phyloP scores from a whole-genome alignment of 2,113 vertebrate genomes.

The Ailuropoda melanoleuca region DNA sequence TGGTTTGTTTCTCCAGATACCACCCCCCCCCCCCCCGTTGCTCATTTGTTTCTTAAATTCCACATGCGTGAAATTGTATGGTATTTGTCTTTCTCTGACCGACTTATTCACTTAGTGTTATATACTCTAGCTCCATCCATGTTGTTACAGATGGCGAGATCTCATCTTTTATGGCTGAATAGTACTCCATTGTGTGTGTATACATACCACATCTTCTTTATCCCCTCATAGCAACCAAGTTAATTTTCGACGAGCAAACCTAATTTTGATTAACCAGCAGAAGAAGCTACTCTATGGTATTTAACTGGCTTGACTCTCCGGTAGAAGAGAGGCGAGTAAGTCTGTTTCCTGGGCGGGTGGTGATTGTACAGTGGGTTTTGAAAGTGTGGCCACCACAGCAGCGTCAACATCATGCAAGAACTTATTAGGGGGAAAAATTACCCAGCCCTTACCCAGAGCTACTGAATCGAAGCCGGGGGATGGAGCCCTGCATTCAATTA shows the following conservation, averaged over 20 bases:
- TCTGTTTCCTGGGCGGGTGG: not conserved
- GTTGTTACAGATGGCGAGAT: not conserved
- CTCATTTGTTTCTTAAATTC: not conserved
- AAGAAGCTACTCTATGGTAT: not conserved
- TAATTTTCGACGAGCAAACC: not conserved
- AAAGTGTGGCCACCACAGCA: not conserved
- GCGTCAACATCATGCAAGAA: not conserved
- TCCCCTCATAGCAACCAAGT: not conserved
- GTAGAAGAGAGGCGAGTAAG: not conserved
- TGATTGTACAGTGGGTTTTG: not conserved
- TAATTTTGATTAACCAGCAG: not conserved
- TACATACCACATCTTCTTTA: not conserved
- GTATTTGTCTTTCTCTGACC: not conserved
- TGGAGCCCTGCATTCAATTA: not conserved
- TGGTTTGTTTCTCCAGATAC: not conserved
- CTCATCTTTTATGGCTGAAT: not conserved
- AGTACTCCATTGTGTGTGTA: not conserved
- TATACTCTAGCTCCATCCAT: not conserved
- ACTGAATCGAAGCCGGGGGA: not conserved
- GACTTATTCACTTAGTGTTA: not conserved
- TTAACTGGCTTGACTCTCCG: not conserved
- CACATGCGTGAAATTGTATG: not conserved
- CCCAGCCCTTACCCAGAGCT: not conserved
- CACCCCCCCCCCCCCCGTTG: not conserved
- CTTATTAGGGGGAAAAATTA: not conserved